Percentiles rank a stretch among this genome's conserved stretches.
phyloP scores from a whole-genome alignment of 2,797 vertebrate species.

The Ctenosaura bakeri region DNA sequence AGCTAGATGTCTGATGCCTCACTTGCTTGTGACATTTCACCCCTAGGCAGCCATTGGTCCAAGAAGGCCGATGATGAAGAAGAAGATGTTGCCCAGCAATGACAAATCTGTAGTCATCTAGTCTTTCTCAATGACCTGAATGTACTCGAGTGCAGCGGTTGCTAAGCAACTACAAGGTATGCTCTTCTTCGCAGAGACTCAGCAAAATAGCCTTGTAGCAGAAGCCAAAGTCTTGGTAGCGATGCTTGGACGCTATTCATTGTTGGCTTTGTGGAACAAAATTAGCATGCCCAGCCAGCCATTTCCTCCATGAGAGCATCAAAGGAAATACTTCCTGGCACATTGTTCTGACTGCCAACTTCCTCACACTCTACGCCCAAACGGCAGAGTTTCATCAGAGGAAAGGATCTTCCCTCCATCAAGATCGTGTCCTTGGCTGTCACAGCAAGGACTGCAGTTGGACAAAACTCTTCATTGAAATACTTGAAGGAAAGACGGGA shows the following conservation, averaged over 20 bases:
- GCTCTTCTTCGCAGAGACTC: slow-evolving; percentile 6
- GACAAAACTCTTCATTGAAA: not conserved
- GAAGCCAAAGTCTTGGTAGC: not conserved
- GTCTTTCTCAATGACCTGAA: slow-evolving; percentile 23
- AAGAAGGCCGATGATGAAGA: not conserved
- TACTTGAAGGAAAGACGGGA: not conserved
- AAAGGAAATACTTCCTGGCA: slow-evolving; percentile 32
- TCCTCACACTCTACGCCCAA: slow-evolving; percentile 25
- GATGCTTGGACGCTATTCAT: not conserved
- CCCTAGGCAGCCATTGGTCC: not conserved
- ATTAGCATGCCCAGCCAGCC: not conserved
- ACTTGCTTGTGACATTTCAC: not conserved
- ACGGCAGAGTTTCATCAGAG: slow-evolving; percentile 53
- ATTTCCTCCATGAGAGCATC: not conserved
- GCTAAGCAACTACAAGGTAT: slow-evolving; percentile 22
- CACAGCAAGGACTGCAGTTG: slow-evolving; percentile 43
- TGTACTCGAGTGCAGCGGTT: slow-evolving; percentile 3
- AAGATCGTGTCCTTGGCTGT: slow-evolving; percentile 67
- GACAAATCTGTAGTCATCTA: not conserved
- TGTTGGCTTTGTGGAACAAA: slow-evolving; percentile 4
- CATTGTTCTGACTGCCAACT: not conserved
- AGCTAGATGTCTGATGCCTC: not conserved
- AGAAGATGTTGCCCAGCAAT: not conserved
- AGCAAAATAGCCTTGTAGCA: slow-evolving; percentile 25
- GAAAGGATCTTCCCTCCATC: slow-evolving; percentile 63